Percentiles rank a stretch among this genome's conserved stretches.
These are phyloP conservation scores for Parapsyche elsis DNA, from an alignment of 1,140 invertebrate species.

Conservation along the genomic window DNA sequence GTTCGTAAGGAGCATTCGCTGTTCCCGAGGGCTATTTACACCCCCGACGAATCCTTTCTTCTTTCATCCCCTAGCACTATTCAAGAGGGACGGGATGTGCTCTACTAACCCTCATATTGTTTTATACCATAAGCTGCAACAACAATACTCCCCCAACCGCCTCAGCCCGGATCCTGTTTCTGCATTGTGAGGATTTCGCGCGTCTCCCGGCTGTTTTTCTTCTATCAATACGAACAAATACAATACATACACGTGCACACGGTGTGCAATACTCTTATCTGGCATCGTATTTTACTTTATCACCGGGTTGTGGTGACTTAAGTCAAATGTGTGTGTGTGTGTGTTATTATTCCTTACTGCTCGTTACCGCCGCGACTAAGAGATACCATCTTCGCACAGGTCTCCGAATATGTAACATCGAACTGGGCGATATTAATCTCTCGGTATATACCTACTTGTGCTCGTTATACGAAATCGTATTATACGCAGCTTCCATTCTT, in stretches of 20 bases:
- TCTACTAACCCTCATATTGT: constrained; percentile 56
- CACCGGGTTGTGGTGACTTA: not conserved
- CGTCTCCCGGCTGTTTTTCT: constrained; percentile 17
- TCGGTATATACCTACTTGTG: not conserved
- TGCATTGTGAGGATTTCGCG: not conserved
- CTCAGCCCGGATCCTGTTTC: not conserved
- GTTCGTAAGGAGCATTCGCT: not conserved
- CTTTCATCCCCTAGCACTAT: constrained; percentile 21
- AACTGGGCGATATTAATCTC: constrained; percentile 53
- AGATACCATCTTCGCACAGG: constrained; percentile 18
- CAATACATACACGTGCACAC: not conserved
- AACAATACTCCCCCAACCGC: constrained; percentile 34
- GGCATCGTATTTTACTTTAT: not conserved
- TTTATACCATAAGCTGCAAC: constrained; percentile 55
- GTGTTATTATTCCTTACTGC: not conserved
- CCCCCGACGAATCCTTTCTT: constrained; percentile 45
- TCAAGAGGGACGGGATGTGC: constrained; percentile 43
- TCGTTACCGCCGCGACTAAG: not conserved
- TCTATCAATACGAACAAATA: constrained; percentile 17
- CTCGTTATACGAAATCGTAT: constrained; percentile 49
- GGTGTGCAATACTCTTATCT: constrained; percentile 3
- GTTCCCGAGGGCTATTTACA: constrained; percentile 41
- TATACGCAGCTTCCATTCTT: constrained; percentile 53
- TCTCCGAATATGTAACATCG: constrained; percentile 52
- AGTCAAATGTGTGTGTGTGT: not conserved